Evolutionary conservation across 2,797 vertebrate species (phyloP).

Genomic region (Sebastes taczanowskii): DNA sequence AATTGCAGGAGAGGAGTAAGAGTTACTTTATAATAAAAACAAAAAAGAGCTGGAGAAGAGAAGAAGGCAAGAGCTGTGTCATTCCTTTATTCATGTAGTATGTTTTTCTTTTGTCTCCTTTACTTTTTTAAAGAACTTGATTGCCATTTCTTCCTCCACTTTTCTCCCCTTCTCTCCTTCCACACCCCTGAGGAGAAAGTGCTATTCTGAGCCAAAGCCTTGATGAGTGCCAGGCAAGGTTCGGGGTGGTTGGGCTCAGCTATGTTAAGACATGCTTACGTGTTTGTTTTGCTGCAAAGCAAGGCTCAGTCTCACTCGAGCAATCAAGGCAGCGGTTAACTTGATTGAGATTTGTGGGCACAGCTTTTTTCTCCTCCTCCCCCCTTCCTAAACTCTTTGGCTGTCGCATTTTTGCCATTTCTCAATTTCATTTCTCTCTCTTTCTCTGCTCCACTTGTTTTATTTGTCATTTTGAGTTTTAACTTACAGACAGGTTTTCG

Average conservation of each 20-base stretch:
- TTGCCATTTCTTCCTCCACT: neutral
- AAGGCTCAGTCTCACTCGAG: slow-evolving; percentile 59
- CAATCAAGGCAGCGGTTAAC: slow-evolving; percentile 64
- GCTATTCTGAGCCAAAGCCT: slow-evolving; percentile 49
- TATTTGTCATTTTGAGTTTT: neutral
- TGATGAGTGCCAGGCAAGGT: slow-evolving; percentile 58
- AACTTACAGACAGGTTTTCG: neutral
- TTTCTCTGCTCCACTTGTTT: neutral
- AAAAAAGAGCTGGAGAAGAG: slow-evolving; percentile 12
- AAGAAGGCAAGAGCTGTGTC: neutral
- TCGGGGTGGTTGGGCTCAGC: slow-evolving; percentile 45
- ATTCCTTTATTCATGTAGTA: neutral
- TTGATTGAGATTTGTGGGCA: slow-evolving; percentile 64
- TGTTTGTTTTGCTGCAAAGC: slow-evolving; percentile 68
- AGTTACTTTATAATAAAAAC: slow-evolving; percentile 52
- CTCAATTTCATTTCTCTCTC: neutral
- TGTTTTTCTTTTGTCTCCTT: neutral
- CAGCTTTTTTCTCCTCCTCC: neutral
- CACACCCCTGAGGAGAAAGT: slow-evolving; percentile 33
- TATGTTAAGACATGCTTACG: slow-evolving; percentile 64
- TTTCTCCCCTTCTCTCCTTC: neutral
- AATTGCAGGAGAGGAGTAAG: slow-evolving; percentile 63
- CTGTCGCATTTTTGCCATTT: neutral
- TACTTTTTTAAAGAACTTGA: slow-evolving; percentile 1
- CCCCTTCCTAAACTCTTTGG: neutral